These are phyloP conservation scores for Caenorhabditis sp. DNA, from an alignment of 2,888 invertebrate genomes.

Conservation along the genomic window DNA sequence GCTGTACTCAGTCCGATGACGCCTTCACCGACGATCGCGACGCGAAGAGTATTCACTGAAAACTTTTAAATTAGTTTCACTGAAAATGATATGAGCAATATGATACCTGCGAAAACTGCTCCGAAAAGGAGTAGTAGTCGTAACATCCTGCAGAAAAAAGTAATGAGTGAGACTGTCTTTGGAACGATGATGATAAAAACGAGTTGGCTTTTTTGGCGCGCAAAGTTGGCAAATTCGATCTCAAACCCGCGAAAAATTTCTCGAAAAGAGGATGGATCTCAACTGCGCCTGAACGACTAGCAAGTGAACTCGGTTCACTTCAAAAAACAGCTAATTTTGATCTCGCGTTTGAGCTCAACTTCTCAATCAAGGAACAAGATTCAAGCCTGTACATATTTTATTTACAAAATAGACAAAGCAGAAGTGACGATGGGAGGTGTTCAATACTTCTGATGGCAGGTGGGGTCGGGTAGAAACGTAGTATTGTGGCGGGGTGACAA, in stretches of 20 bases:
- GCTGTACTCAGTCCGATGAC: conserved; percentile 80
- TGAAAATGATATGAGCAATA: background rate
- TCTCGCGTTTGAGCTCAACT: too few species aligned
- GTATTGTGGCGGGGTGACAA: background rate
- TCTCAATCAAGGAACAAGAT: background rate
- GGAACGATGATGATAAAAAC: background rate
- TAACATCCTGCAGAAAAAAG: conserved; percentile 17
- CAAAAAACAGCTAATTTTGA: too few species aligned
- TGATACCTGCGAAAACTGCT: conserved; percentile 34
- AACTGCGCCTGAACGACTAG: too few species aligned
- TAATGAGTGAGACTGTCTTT: background rate
- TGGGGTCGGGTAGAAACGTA: too few species aligned
- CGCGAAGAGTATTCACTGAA: conserved; percentile 32
- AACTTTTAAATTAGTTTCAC: background rate
- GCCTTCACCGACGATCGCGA: conserved; percentile 81
- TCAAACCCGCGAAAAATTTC: background rate
- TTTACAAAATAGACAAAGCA: conserved; percentile 47
- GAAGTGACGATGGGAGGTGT: background rate
- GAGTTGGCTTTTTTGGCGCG: background rate
- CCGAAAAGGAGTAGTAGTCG: conserved; percentile 21
- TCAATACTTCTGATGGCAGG: conserved; percentile 43
- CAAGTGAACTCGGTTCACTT: too few species aligned
- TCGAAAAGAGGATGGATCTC: too few species aligned
- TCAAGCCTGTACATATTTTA: conserved; percentile 32
- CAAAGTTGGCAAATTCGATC: background rate